Base-by-base conservation (phyloP, 2,888 invertebrate genomes). In the Antitype chi region DNA sequence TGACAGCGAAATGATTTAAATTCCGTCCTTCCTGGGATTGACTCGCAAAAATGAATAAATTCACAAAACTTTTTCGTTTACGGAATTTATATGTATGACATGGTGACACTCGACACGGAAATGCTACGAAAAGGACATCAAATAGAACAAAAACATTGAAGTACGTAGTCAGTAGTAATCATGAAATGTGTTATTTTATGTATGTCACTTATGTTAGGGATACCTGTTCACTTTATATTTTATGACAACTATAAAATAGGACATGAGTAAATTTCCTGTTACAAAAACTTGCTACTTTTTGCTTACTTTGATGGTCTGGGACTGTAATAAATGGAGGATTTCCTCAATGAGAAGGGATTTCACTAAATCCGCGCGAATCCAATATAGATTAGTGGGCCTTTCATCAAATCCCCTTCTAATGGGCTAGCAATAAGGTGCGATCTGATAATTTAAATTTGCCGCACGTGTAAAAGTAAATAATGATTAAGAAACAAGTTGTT, bases 371-470 rank as follows among this genome's bases (percentile, higher is more conserved):
- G 52, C 70, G 80, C 69, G 70, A 85, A 87, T 84, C 88, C 81
- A 84, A 87, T 85, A 87, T 85, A 81, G 88, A 87, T 87, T 87
- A 87, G 83, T 59, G 72, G 63, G 66, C 59, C 70, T 85, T 82
- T 74, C 83, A 85, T 83, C 85, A 85, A 86, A 87, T 81, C 85
- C 79, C 49, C 63, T 82, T 73, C 85, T 86, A 85, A 87, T 86
- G 83, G 85, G 55, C 68, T 23, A 23, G 57, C 69, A 74, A 64
- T 70, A 78, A 70, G 86, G 76, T 81, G 74, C 38, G 74, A 74
- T 73, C 74, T 67, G 69, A 71, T 79, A 71, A 78, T 76, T 75
- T 74, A 63, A 62, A 76, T 63, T 52, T 63, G 25, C 38, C 49
- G 38, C 17, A 82, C 63, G 70, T 75, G 73, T 60, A 47, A 60